A percentile compares a stretch with the other conserved stretches of the same genome.
Evolutionary conservation across 2,113 vertebrate species (phyloP).

Genomic region (Oxyruncus cristatus): DNA sequence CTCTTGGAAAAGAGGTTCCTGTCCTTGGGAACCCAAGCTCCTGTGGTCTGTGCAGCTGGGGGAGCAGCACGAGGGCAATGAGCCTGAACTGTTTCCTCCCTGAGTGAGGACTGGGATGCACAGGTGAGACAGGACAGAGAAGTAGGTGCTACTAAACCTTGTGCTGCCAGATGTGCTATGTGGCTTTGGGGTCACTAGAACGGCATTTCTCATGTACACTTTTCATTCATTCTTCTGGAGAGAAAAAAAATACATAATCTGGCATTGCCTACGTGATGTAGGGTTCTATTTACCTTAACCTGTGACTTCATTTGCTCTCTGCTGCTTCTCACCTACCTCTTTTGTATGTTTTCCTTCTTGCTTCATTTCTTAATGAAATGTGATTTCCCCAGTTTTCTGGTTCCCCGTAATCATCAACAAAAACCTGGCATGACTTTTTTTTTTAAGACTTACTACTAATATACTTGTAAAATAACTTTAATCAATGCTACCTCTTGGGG

Average conservation of each 20-base stretch:
- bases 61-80: not conserved
- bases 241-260: not conserved
- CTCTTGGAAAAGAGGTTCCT: fast-evolving
- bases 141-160: not conserved
- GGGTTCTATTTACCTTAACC: not conserved
- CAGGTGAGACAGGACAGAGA: not conserved
- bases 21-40: not conserved
- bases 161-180: not conserved
- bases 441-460: not conserved
- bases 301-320: not conserved
- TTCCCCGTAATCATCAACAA: not conserved
- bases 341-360: not conserved
- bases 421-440: not conserved
- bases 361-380: not conserved
- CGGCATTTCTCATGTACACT: not conserved
- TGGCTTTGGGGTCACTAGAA: not conserved
- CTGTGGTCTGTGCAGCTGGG: not conserved
- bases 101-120: not conserved
- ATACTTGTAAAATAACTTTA: constrained; percentile 23
- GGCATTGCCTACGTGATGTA: not conserved
- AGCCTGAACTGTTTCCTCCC: not conserved
- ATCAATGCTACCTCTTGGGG: constrained; percentile 21
- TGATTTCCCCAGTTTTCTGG: not conserved
- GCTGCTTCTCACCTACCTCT: not conserved
- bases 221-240: not conserved